Evolutionary conservation across 92 coral and sea anemone genomes (phyloP).

Genomic region (Palythoa heliodiscus): DNA sequence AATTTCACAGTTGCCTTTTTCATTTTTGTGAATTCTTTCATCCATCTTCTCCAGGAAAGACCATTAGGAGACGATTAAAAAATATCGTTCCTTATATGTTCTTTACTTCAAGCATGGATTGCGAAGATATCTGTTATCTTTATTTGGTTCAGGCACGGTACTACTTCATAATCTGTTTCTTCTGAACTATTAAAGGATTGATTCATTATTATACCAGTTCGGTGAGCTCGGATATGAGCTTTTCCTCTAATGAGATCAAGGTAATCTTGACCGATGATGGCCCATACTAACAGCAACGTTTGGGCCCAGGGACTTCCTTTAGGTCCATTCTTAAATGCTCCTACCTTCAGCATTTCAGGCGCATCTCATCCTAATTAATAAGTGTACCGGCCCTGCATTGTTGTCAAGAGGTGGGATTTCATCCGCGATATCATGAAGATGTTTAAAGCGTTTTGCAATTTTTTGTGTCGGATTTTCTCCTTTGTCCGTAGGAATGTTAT

Average conservation of each 20-base stretch:
- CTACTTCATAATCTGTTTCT: no score
- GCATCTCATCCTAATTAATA: constrained; percentile 60
- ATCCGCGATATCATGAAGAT: constrained; percentile 37
- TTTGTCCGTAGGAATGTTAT: constrained; percentile 60
- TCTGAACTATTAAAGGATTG: neutral
- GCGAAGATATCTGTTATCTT: constrained; percentile 15
- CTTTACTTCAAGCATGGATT: neutral
- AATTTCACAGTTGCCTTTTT: no score
- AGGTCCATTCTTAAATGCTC: no score
- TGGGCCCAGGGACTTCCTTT: no score
- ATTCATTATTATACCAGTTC: no score
- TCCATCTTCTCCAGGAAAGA: constrained; percentile 42
- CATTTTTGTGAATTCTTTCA: no score
- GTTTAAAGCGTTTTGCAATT: constrained; percentile 22
- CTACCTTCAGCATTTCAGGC: constrained; percentile 53
- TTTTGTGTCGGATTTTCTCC: constrained; percentile 52
- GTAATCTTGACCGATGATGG: no score
- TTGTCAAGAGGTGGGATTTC: constrained; percentile 56
- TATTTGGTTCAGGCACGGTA: constrained; percentile 41
- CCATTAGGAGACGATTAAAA: constrained; percentile 25
- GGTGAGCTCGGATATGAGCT: constrained; percentile 35
- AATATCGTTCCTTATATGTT: constrained; percentile 15
- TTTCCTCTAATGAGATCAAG: constrained; percentile 40
- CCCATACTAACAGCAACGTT: constrained; percentile 48
- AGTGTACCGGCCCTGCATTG: constrained; percentile 45